A percentile compares a stretch with the other conserved stretches of the same genome.
phyloP scores from a whole-genome alignment of 2,113 vertebrate genomes.

The Thymallus thymallus region DNA sequence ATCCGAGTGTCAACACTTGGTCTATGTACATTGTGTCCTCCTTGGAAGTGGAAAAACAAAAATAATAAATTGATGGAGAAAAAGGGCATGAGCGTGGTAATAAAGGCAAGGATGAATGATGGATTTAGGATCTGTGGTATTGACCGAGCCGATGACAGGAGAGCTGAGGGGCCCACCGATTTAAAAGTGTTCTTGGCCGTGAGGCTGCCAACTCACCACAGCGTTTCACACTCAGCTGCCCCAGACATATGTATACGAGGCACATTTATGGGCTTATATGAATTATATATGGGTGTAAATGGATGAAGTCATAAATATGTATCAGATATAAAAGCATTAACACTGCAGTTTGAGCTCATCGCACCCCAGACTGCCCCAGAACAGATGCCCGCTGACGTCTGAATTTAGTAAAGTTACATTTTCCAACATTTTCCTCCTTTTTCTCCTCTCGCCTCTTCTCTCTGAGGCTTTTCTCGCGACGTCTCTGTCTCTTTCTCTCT shows the following conservation, averaged over 20 bases:
- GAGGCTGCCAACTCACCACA: conserved; percentile 50
- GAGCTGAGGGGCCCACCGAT: conserved; percentile 54
- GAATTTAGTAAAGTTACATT: conserved; percentile 20
- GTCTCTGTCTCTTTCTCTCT: conserved; percentile 4
- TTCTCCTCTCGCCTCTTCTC: conserved; percentile 10
- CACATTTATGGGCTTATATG: conserved; percentile 57
- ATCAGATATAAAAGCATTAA: conserved; percentile 64
- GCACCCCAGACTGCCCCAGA: conserved; percentile 26
- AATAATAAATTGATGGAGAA: conserved; percentile 38
- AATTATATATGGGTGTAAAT: conserved; percentile 72
- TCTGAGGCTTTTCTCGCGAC: neutral
- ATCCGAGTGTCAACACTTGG: conserved; percentile 19
- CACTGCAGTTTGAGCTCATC: conserved; percentile 28
- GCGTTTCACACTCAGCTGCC: conserved; percentile 39
- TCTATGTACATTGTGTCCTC: conserved; percentile 24
- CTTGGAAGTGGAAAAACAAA: conserved; percentile 25
- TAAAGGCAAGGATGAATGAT: conserved; percentile 66
- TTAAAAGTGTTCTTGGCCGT: conserved; percentile 61
- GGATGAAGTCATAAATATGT: conserved; percentile 68
- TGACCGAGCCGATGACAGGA: conserved; percentile 65
- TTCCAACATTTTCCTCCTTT: conserved; percentile 6
- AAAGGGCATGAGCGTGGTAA: conserved; percentile 47
- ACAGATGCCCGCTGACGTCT: conserved; percentile 43
- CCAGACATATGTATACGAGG: conserved; percentile 52
- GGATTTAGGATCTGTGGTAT: conserved; percentile 59